Base-by-base conservation (phyloP, 2,113 vertebrate species). In the Jacana jacana region DNA sequence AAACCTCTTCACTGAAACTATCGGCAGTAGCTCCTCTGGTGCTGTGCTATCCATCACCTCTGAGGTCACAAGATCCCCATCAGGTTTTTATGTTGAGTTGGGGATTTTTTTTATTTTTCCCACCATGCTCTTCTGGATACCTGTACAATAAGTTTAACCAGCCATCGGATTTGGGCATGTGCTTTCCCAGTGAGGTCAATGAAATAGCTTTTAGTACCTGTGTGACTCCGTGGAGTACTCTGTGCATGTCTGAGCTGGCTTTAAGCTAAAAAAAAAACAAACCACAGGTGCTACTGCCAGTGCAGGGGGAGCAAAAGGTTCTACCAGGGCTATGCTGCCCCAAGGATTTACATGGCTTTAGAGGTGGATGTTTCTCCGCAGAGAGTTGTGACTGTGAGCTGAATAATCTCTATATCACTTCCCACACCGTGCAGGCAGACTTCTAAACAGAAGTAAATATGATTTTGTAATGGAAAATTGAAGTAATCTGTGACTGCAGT, bases 361-460 rank as follows among this genome's bases (percentile, higher is more conserved):
- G 60, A 76, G 9, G 23, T 79, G 13, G 19, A 3, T 58, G 22
- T 77, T 87, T 89, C 28, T 71, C 40, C 3, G 3, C 25, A 60
- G 28, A 63, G 2, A 2, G n/a, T 88, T 91, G 19, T 6, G 19
- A 51, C 77, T 57, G 13, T 49, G 46, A 68, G 16, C 28, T 57
- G 54, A 86, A 77, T 73, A 83, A 89, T 81, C 77, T 51, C 57
- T 64, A 9, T 58, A 15, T 44, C 42, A 22, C 52, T 85, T 78
- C 65, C 61, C 39, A 71, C 9, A 5, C 12, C 23, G 20, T 24
- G 39, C 39, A 72, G 39, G 24, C 52, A 85, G 52, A 79, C 64
- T 91, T 87, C 44, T 86, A 40, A 93, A 82, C 11, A 63, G 60
- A 44, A 77, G 44, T 3, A 37, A 70, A 94, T 93, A 64, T 31